Percentiles rank a stretch among this genome's conserved stretches.
Conservation (phyloP, 2,888 invertebrate genomes). For the Lochmaea capreae region DNA sequence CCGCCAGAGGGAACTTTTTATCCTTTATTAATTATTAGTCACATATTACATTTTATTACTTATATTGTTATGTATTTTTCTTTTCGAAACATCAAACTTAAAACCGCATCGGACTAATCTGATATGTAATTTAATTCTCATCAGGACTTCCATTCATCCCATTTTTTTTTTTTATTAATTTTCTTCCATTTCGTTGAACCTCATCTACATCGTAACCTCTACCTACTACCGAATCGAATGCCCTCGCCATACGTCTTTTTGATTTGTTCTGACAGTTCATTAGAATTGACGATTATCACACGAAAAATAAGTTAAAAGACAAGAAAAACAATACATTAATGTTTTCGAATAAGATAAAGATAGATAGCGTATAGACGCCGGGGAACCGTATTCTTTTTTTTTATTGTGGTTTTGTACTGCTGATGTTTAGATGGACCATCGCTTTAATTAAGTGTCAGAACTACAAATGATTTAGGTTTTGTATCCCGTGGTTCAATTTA, state of each 20-base stretch:
- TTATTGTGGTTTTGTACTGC: slow-evolving; percentile 32
- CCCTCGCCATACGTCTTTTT: slow-evolving; percentile 39
- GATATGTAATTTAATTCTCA: slow-evolving; percentile 21
- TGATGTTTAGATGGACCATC: slow-evolving; percentile 44
- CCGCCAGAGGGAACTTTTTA: no score
- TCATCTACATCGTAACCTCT: slow-evolving; percentile 25
- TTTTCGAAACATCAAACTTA: not conserved
- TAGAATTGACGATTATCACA: slow-evolving; percentile 33
- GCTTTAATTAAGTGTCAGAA: slow-evolving; percentile 58
- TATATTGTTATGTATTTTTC: not conserved
- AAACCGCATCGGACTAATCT: not conserved
- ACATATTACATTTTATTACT: no score
- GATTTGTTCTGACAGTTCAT: slow-evolving; percentile 47
- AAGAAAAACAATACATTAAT: not conserved
- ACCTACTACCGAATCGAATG: slow-evolving; percentile 36
- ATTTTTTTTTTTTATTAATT: not conserved
- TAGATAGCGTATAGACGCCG: slow-evolving; percentile 12
- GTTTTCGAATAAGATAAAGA: not conserved
- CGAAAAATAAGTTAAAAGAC: not conserved
- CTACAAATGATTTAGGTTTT: slow-evolving; percentile 58
- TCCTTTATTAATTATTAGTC: no score
- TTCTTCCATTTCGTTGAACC: slow-evolving; percentile 19
- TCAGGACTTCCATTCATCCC: slow-evolving; percentile 3
- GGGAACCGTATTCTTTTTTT: slow-evolving; percentile 22
- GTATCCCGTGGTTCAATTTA: slow-evolving; percentile 53